Evolutionary conservation across 2,888 invertebrate genomes (phyloP), one percentile per base, ranked within the genome.

Genomic region (Phasia obesa): DNA sequence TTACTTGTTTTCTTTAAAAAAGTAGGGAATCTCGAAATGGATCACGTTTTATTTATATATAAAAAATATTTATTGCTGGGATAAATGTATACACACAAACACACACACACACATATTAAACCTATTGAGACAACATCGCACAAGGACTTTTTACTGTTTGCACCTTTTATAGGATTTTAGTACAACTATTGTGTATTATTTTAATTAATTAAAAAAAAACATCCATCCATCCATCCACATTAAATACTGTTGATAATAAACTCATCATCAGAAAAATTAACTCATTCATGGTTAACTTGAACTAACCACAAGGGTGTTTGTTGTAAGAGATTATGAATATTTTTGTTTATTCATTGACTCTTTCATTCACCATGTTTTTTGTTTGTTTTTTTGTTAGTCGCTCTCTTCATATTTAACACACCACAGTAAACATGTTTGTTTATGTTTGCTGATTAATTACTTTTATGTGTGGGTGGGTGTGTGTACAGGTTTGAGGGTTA

Each of bases 141-240:
- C 42, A 60, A 55, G 42, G 27, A 25, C 31, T 35, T 64, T 62
- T 27, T 53, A 5, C 17, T 44, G 13, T 42, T 55, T 64, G 23
- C 21, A 31, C 13, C 23, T 64, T 11, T 23, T 44, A 38, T 23
- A n/a, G 59, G 7, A 7, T 23, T 38, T 19, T 15, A 59, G 19
- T 62, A 13, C 19, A 31, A 55, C 19, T 2, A 21, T 11, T 47
- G 42, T 27, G 65, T 73, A 51, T 73, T 60, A 49, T 49, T 60
- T 67, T 81, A 81, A 73, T 77, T 77, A 65, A 70, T 65, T 65
- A 67, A 35, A 19, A 67, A 38, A 47, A 59, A n/a, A 42, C 0
- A 2, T 35, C 35, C 35, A 35, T 0, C 35, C n/a, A 27, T 27
- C 4, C 4, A 11, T 47, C 11, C 11, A 15, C 19, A 70, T 19